Conservation (phyloP, 1,140 invertebrate genomes). For the Philotrypesis tridentata region DNA sequence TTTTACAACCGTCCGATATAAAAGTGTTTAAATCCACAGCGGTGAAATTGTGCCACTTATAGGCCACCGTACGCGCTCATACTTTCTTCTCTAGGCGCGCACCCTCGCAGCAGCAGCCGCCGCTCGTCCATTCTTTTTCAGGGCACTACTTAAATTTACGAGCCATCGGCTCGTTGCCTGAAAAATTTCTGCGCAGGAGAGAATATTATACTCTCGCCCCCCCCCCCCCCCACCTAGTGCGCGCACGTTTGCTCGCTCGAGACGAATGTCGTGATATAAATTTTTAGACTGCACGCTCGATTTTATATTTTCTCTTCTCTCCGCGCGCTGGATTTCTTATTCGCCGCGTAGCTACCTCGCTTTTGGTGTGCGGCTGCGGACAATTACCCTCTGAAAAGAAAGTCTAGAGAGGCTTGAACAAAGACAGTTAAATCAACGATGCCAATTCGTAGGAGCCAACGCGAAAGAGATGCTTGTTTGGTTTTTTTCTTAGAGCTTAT, state of each 20-base stretch:
- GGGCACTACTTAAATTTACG: constrained; percentile 61
- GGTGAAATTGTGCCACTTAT: constrained; percentile 49
- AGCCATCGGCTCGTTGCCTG: constrained; percentile 35
- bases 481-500: background rate
- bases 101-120: no score
- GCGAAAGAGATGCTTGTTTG: background rate
- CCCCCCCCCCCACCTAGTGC: background rate
- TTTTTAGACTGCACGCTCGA: constrained; percentile 47
- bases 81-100: constrained; percentile 3
- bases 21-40: constrained; percentile 56
- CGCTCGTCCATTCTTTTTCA: constrained; percentile 46
- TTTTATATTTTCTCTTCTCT: constrained; percentile 22
- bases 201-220: background rate
- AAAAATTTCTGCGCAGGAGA: background rate
- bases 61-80: background rate
- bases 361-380: background rate
- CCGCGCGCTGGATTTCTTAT: background rate
- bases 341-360: background rate
- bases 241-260: constrained; percentile 20
- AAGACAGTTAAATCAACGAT: constrained; percentile 14
- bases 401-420: constrained; percentile 12
- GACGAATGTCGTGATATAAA: constrained; percentile 35
- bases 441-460: constrained; percentile 15
- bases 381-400: constrained; percentile 29
- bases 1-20: constrained; percentile 56